phyloP scores from a whole-genome alignment of 1,140 invertebrate genomes.

The Drosophila nikananu region DNA sequence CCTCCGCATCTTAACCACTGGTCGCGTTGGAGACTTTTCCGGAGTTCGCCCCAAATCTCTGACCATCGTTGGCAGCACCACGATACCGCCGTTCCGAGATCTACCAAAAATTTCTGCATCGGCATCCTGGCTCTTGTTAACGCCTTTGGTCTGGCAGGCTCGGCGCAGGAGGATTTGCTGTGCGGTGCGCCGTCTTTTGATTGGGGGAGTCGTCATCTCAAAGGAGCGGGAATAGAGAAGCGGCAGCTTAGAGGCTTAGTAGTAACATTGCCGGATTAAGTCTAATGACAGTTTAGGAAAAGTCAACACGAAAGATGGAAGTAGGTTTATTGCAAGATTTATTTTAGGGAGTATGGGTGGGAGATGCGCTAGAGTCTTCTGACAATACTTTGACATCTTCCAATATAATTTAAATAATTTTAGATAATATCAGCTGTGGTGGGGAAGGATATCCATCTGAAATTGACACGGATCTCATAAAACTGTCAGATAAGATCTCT shows the following conservation, averaged over 20 bases:
- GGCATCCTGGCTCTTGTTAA: background rate
- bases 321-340: background rate
- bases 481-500: slow-evolving; percentile 4
- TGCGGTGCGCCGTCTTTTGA: slow-evolving; percentile 23
- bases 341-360: background rate
- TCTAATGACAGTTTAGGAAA: slow-evolving; percentile 26
- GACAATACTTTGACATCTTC: background rate
- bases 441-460: background rate
- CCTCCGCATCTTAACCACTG: background rate
- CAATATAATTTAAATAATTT: background rate
- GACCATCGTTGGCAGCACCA: slow-evolving; percentile 4
- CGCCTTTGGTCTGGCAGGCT: slow-evolving; percentile 14
- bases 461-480: background rate
- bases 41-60: slow-evolving; percentile 5
- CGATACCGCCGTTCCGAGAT: background rate
- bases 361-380: background rate
- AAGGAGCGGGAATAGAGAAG: slow-evolving; percentile 9
- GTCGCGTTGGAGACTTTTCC: slow-evolving; percentile 2
- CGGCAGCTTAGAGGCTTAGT: slow-evolving; percentile 8
- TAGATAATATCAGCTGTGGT: background rate
- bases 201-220: slow-evolving; percentile 47
- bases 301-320: slow-evolving; percentile 5
- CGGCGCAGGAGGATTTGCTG: slow-evolving; percentile 35
- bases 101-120: background rate
- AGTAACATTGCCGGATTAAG: slow-evolving; percentile 22